phyloP scores from a whole-genome alignment of 2,888 invertebrate species.

The Ectemnius continuus region DNA sequence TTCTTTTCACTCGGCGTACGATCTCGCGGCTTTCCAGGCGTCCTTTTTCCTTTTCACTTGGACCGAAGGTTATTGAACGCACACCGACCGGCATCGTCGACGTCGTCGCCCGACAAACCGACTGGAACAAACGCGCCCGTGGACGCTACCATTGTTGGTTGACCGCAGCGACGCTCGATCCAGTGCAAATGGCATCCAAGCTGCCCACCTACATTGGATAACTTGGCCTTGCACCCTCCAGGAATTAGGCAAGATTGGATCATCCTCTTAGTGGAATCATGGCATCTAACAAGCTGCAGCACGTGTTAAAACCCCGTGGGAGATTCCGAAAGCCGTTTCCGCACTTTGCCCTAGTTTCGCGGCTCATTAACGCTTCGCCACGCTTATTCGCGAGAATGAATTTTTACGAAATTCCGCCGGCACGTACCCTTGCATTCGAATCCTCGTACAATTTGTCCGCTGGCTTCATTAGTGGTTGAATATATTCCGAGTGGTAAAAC shows the following conservation, averaged over 20 bases:
- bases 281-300: neutral
- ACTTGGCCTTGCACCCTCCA: neutral
- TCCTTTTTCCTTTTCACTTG: slow-evolving; percentile 39
- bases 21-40: slow-evolving; percentile 34
- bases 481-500: too few species aligned
- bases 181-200: neutral
- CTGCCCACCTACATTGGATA: too few species aligned
- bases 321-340: neutral
- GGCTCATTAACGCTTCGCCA: slow-evolving; percentile 2
- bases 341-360: neutral
- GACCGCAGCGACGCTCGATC: slow-evolving; percentile 15
- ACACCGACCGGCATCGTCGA: slow-evolving; percentile 19
- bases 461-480: too few species aligned
- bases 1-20: slow-evolving; percentile 41
- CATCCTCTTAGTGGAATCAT: neutral
- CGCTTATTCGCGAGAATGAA: neutral
- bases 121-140: slow-evolving; percentile 41
- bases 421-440: neutral
- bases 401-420: neutral
- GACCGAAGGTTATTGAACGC: slow-evolving; percentile 48
- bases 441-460: too few species aligned
- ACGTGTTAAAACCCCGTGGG: neutral
- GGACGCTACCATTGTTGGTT: slow-evolving; percentile 44
- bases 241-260: neutral
- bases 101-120: slow-evolving; percentile 33